Conservation (phyloP, 2,888 invertebrate species). For the Pollenia griseotomentosa region DNA sequence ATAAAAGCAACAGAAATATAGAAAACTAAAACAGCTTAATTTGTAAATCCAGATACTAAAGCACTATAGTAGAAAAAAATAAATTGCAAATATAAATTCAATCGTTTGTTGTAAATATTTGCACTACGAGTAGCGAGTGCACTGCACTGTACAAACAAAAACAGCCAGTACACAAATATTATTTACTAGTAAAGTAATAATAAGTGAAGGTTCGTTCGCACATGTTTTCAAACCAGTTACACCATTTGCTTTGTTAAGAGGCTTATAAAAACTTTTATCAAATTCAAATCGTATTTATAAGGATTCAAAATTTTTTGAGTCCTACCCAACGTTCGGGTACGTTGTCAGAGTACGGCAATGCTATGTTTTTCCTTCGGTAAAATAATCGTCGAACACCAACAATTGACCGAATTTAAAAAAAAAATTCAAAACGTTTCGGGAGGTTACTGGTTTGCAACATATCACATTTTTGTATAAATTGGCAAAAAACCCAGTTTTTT, state of each 20-base stretch:
- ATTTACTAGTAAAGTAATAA: slow-evolving; percentile 21
- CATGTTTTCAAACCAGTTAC: neutral
- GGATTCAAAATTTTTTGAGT: too few species aligned
- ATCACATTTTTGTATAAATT: too few species aligned
- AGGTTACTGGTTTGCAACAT: too few species aligned
- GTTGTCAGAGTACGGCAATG: too few species aligned
- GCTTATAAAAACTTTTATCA: neutral
- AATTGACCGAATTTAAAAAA: too few species aligned
- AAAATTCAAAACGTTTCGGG: too few species aligned
- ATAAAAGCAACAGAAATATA: neutral
- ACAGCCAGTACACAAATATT: neutral
- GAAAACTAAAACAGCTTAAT: slow-evolving; percentile 55
- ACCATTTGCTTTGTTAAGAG: neutral
- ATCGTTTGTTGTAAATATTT: slow-evolving; percentile 60
- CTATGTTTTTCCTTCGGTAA: too few species aligned
- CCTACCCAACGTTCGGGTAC: too few species aligned
- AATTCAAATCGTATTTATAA: too few species aligned
- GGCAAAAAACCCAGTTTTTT: too few species aligned
- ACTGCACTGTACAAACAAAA: slow-evolving; percentile 23
- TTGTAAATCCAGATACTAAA: slow-evolving; percentile 17
- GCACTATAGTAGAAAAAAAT: slow-evolving; percentile 4
- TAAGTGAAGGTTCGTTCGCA: slow-evolving; percentile 12
- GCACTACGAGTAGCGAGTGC: slow-evolving; percentile 8
- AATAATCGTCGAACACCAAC: too few species aligned
- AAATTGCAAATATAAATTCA: slow-evolving; percentile 38